Evolutionary conservation across 2,797 vertebrate species (phyloP), one percentile per base, ranked within the genome.

Genomic region (Cuculus canorus): DNA sequence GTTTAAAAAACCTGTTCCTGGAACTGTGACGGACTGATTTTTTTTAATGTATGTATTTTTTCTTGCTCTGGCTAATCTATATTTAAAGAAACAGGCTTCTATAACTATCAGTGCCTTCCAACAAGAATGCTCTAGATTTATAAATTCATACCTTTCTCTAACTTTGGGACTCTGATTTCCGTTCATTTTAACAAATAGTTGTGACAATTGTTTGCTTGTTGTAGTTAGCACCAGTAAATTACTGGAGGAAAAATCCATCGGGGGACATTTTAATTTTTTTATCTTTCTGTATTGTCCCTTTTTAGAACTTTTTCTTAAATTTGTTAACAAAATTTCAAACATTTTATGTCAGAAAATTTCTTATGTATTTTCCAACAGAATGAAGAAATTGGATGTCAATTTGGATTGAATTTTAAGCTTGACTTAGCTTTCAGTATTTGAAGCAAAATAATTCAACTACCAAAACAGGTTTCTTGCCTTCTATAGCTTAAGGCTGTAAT

Each of bases 401-500:
- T 90, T 79, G 71, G 48, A 56, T 53, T 75, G 45, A 95, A 95
- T 97, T 96, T 96, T 97, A 95, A 97, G 73, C 89, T 92, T 97
- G 88, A 96, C 93, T 97, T 97, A 95, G 94, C 93, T 96, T 96
- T 97, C 95, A 93, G 91, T 97, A 95, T 97, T 96, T 96, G 95
- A 96, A 96, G 90, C 83, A 94, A 97, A 97, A 95, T 88, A 82
- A 95, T 97, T 94, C 91, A 92, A 97, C 97, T 96, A 97, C 96
- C 92, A 75, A 96, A 97, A 97, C 52, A 32, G 91, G 91, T 97
- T 96, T 86, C 88, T 97, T 91, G 96, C 96, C 96, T 97, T 97
- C 97, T 97, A 95, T 95, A 96, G 97, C 96, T 97, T 97, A 96
- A 96, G 92, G 94, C 96, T 95, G 50, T 97, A 98, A 98, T 98